Base-by-base conservation (phyloP, 2,797 vertebrate species). In the Trachops cirrhosus region DNA sequence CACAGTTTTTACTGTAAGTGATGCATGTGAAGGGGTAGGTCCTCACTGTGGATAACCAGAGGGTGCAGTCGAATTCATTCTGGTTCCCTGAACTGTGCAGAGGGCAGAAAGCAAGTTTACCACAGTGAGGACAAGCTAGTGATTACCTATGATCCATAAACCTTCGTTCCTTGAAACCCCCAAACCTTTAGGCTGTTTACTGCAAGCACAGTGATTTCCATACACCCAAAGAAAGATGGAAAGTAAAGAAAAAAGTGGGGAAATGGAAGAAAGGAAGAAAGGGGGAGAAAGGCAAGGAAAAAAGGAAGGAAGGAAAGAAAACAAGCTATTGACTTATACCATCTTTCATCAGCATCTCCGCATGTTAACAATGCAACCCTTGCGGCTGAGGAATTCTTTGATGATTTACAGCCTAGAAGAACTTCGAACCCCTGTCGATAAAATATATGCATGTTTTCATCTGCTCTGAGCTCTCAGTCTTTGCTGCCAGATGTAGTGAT, bases 351-450 rank as follows among this genome's bases (percentile, higher is more conserved):
- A 64, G 73, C 32, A 89, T 95, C 95, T 95, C 92, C 86, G 4
- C 75, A n/a, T 79, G 41, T 94, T 92, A 97, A 97, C 88, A 97
- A 86, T 86, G 50, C 94, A 98, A 91, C 39, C 24, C 29, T 68
- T 74, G n/a, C 94, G 90, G 77, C 78, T 96, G 93, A 75, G 91
- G 78, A 94, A 96, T 84, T 94, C 88, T 97, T 93, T 96, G 68
- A 95, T 97, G 91, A 97, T 93, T 97, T 97, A 93, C 26, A 78
- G 97, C 92, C 87, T 83, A 96, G 80, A 93, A 96, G 87, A 86
- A 93, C 78, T 94, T 94, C 48, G 96, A 97, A 96, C 89, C 44
- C 78, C 54, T 54, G 93, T 12, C 1, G 16, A 68, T 91, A 93
- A 96, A 97, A 97, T 94, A 79, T 79, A 93, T 84, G 91, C 93